Base-by-base conservation (phyloP, 2,113 vertebrate species). In the Thamnaconus septentrionalis region DNA sequence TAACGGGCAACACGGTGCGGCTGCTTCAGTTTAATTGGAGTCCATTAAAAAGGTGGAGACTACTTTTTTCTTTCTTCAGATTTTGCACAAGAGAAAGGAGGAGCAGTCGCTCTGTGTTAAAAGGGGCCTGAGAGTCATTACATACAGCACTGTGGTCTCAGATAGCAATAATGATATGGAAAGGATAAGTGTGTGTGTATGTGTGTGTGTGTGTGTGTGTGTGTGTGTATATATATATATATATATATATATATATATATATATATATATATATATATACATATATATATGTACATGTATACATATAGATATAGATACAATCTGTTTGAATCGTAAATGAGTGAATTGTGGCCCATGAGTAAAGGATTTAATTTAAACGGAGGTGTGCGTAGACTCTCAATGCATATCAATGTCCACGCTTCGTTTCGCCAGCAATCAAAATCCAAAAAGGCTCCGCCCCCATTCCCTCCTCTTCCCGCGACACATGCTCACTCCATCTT, bases 51-150 rank as follows among this genome's bases (percentile, higher is more conserved):
- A 31, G 18, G 18, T 31, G 18, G 18, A 31, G 18, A 31, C 18
- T 31, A 31, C 18, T 31, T 31, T 31, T 31, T 31, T 2, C 18
- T 31, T 31, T 31, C 18, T 31, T 31, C 2, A 31, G 1, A 31
- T 31, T 31, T 31, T 2, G 18, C 18, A 31, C 18, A 31, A 31
- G 50, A 12, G 55, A n/a, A 47, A 70, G 57, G 60, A 10, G 9
- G 49, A 43, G 3, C 39, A 48, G 47, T 48, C 53, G 39, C 63
- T 73, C 66, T 54, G 12, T 75, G 39, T 61, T 75, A 78, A 79
- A 70, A n/a, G n/a, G 53, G 63, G 4, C 44, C 65, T 61, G 18
- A 50, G 61, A 59, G 56, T 69, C 58, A 69, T 73, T 76, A 58
- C 63, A 63, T 39, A 48, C 58, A 67, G 58, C 48, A 5, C 41